Base-by-base conservation (phyloP, 1,140 invertebrate species). In the Vollenhovia emeryi region DNA sequence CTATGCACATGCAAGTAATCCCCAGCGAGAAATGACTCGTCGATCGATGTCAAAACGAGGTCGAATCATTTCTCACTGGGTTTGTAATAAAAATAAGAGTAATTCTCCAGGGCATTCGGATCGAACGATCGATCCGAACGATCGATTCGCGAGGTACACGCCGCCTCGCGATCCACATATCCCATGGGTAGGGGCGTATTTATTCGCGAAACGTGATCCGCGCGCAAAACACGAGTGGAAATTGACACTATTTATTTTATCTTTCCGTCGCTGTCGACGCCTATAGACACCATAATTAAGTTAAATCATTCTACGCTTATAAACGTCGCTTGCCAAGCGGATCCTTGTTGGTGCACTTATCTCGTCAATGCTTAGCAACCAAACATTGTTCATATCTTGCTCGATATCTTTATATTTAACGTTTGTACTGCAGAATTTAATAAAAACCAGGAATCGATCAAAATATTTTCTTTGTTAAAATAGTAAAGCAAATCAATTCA, bases 111-210 rank as follows among this genome's bases (percentile, higher is more conserved):
- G 13, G 66, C 18, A 15, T 68, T 45, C 48, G 48, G 40, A 82
- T 73, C 21, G 43, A 84, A 33, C 43, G 62, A 43, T 40, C 13
- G 15, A 76, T 55, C 9, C 57, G 69, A n/a, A 27, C 45, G 52
- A 55, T 80, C 59, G 30, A 55, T 57, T 57, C 55, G 24, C 18
- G 75, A 36, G 21, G 11, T 57, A 60, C 24, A 27, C 21, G 60
- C 50, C 45, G 59, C 60, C 21, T 36, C 36, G 27, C 40, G 43
- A 45, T 76, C 62, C 45, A 45, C 36, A 73, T 80, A 90, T 91
- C 91, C 91, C 91, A 82, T 45, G 91, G 84, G 91, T 50, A 87
- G 86, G 86, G 91, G 91, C 91, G 91, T 90, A 69, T 84, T 73
- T 64, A 40, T 30, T 74, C 55, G 76, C 60, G 36, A 69, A 43